Percentiles rank a stretch among this genome's conserved stretches.
phyloP scores from a whole-genome alignment of 1,140 invertebrate species.

The Danaus melanippus region DNA sequence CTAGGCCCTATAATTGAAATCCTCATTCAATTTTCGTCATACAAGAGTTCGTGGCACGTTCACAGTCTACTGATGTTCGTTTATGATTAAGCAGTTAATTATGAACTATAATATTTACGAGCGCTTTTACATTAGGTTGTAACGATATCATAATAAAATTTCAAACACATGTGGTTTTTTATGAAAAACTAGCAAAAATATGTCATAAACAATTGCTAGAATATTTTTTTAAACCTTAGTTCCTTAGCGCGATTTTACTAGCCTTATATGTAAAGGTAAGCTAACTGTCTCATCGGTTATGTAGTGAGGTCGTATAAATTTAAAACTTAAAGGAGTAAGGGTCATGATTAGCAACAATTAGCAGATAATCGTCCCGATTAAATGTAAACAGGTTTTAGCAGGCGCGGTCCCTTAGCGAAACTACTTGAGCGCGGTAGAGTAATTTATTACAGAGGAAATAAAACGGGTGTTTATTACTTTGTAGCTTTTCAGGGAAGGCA shows the following conservation, averaged over 20 bases:
- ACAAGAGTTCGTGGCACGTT: slow-evolving; percentile 23
- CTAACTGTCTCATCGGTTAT: no score
- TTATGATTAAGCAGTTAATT: slow-evolving; percentile 35
- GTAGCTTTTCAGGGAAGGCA: slow-evolving; percentile 18
- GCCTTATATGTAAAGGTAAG: no score
- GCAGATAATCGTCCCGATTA: no score
- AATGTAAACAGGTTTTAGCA: slow-evolving; percentile 7
- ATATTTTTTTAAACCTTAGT: no score
- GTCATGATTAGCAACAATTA: no score
- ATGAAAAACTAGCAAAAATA: no score
- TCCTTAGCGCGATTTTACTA: no score
- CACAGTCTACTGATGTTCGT: slow-evolving; percentile 18
- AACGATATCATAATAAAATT: neutral
- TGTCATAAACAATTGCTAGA: no score
- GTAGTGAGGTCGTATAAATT: no score
- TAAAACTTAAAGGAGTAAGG: no score
- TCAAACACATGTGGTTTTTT: no score
- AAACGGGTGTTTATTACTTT: slow-evolving; percentile 24
- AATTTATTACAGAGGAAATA: slow-evolving; percentile 25
- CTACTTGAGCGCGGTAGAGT: slow-evolving; percentile 19
- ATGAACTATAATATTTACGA: slow-evolving; percentile 24
- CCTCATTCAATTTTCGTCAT: slow-evolving; percentile 24
- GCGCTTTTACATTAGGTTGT: slow-evolving; percentile 12
- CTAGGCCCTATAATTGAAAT: slow-evolving; percentile 4
- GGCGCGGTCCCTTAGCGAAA: slow-evolving; percentile 14